Conservation (phyloP, 2,888 invertebrate species). For the Tetragnatha montana region DNA sequence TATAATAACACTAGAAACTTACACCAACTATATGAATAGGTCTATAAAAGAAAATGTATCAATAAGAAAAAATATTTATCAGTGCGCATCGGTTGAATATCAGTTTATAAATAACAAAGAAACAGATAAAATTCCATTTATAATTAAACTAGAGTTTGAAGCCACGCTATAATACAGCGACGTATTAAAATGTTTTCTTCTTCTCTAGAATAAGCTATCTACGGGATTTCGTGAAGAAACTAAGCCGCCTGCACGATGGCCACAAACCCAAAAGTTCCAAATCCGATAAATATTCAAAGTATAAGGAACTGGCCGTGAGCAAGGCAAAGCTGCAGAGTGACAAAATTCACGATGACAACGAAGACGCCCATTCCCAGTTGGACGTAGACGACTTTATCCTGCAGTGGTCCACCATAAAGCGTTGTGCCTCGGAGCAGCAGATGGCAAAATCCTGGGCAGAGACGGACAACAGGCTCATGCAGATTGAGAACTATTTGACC, state of each 20-base stretch:
- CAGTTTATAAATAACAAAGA: too few relatives aligned
- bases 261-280: conserved; percentile 43
- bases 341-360: conserved; percentile 32
- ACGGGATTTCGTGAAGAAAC: conserved; percentile 60
- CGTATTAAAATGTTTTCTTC: not conserved
- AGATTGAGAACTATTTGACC: conserved; percentile 65
- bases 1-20: too few relatives aligned
- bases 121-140: too few relatives aligned
- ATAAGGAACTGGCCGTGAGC: conserved; percentile 20
- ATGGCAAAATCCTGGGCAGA: conserved; percentile 58
- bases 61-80: too few relatives aligned
- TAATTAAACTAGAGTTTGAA: too few relatives aligned
- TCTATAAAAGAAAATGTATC: too few relatives aligned
- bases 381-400: conserved; percentile 60
- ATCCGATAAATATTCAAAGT: conserved; percentile 31
- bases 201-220: conserved; percentile 58
- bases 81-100: too few relatives aligned
- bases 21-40: too few relatives aligned
- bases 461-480: conserved; percentile 50
- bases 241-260: conserved; percentile 12
- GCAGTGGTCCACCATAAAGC: conserved; percentile 62
- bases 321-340: conserved; percentile 10
- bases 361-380: conserved; percentile 40
- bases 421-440: conserved; percentile 54
- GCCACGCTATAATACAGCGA: too few relatives aligned